Conservation (phyloP, 1,140 invertebrate genomes). For the Penaeus japonicus region DNA sequence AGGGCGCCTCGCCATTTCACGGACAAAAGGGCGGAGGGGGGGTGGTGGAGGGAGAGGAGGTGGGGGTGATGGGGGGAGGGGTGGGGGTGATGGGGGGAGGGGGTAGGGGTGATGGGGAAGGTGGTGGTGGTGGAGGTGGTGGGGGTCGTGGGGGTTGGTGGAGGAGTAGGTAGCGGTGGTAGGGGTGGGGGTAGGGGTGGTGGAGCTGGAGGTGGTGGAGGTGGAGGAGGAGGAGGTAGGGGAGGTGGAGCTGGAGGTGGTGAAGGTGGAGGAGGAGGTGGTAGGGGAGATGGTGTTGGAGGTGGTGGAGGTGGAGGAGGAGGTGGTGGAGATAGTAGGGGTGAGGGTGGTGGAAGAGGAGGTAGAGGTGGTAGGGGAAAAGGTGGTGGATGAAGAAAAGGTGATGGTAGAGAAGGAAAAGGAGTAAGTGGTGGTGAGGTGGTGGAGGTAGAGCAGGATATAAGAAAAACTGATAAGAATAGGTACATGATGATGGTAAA, state of each 20-base stretch:
- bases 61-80: background rate
- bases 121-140: constrained; percentile 2
- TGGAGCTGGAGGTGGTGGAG: background rate
- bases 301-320: too few species aligned
- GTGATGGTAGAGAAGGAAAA: too few species aligned
- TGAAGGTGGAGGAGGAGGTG: background rate
- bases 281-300: background rate
- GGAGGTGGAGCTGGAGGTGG: background rate
- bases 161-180: background rate
- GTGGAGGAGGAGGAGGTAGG: background rate
- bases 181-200: background rate
- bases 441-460: too few species aligned
- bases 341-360: too few species aligned
- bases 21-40: too few species aligned
- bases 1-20: too few species aligned
- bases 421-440: too few species aligned
- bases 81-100: background rate
- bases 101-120: too few species aligned
- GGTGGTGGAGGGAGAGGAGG: too few species aligned
- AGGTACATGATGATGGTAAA: background rate
- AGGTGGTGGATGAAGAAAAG: too few species aligned
- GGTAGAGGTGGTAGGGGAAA: too few species aligned
- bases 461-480: background rate
- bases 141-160: background rate
- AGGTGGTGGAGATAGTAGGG: too few species aligned